Percentiles rank a stretch among this genome's conserved stretches.
Conservation (phyloP, 2,888 invertebrate genomes). For the Metellina segmentata region DNA sequence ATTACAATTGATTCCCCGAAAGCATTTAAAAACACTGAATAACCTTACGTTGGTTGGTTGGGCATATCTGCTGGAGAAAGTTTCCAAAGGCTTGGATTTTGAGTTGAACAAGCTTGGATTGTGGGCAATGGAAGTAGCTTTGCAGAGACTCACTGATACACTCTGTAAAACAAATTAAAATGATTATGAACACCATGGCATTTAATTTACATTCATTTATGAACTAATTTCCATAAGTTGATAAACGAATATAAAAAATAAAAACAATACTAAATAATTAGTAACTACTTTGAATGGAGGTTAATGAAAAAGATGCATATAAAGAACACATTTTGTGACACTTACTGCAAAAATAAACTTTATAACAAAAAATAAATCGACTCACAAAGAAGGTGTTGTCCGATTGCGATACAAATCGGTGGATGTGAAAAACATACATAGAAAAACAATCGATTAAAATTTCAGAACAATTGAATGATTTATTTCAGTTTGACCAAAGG, state of each 20-base stretch:
- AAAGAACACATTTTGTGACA: no score
- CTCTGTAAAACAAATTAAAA: slow-evolving; percentile 6
- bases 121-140: not conserved
- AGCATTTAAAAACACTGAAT: not conserved
- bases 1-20: not conserved
- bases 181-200: not conserved
- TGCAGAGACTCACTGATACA: not conserved
- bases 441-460: no score
- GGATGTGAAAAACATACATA: no score
- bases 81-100: slow-evolving; percentile 33
- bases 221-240: not conserved
- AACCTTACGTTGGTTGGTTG: slow-evolving; percentile 62
- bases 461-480: no score
- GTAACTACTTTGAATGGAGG: not conserved
- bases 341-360: no score
- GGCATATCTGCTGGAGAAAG: slow-evolving; percentile 59
- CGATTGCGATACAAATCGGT: no score
- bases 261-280: not conserved
- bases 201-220: no score
- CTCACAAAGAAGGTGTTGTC: no score
- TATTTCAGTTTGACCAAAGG: no score
- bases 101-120: slow-evolving; percentile 10
- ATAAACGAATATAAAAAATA: no score
- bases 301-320: no score
- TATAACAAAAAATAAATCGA: no score